Base-by-base conservation (phyloP, 2,797 vertebrate species). In the Hapalemur alaotrensis region DNA sequence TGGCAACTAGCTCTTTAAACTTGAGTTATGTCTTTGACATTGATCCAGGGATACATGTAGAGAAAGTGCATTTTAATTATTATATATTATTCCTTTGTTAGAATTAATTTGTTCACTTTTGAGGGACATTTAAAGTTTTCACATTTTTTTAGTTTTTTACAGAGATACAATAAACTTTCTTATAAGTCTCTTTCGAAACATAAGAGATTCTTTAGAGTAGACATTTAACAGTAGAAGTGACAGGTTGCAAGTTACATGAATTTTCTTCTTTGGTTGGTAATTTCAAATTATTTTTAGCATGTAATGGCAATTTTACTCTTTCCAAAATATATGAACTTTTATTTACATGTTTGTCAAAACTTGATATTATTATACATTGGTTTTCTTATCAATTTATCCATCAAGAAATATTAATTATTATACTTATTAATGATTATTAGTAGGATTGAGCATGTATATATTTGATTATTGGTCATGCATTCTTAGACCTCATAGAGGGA, bases 161-260 rank as follows among this genome's bases (percentile, higher is more conserved):
- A 79, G 50, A 48, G 8, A 41, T 67, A 52, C 0, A 75, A 52
- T 30, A 67, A 96, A 20, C 8, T 20, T 80, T 59, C 69, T 93
- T 65, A 46, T 30, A 73, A 7, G 13, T 43, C 13, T 78, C 2
- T 4, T 91, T 89, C 79, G 63, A 92, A 87, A 32, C 2, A 7
- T 18, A 65, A 75, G 17, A 65, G 1, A 85, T 78, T 59, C 15
- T 93, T 25, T 12, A 81, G 1, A 0, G 10, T 28, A 35, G 6
- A 38, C 28, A 7, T 22, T 73, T 69, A 20, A 63, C 70, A 83
- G 9, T n/a, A 43, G 13, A 63, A 63, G 61, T 70, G 5, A 41
- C 41, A 5, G 28, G 1, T 41, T 73, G 8, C 69, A 65, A 2
- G 0, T 43, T 84, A 59, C 1, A 30, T 57, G 3, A 0, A 7